Base-by-base conservation (phyloP, 2,113 vertebrate genomes). In the Larimichthys crocea region DNA sequence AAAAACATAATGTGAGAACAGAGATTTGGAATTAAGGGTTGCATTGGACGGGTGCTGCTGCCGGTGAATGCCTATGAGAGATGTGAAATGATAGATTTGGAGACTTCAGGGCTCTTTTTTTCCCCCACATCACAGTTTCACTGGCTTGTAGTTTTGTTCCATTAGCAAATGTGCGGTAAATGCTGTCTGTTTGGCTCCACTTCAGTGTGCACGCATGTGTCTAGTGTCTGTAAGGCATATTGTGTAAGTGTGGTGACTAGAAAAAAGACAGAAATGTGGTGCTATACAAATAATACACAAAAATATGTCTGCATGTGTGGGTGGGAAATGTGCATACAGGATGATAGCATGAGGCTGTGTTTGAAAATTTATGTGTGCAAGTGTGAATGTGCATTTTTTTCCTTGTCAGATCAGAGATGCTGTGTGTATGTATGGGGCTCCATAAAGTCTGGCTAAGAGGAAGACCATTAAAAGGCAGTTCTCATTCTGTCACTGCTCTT, bases 1-100 rank as follows among this genome's bases (percentile, higher is more conserved):
- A 53, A 89, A 89, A 57, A 72, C 62, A 84, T 67, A 88, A 83
- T 82, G 74, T 85, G 90, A 79, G 78, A 79, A 44, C 60, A 49
- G 46, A 86, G 67, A 87, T 89, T 87, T 82, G 69, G 86, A 83
- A 67, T 86, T 62, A 67, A 24, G 62, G 84, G 69, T 65, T 70
- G 35, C 76, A 52, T 52, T 52, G 73, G 76, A 67, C 0, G 3
- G 61, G 79, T 85, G 74, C 19, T 8, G 74, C 68, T 22, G 63
- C 44, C 61, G 52, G 52, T 57, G 70, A 72, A 78, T 19, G 35
- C 76, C 52, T 85, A 16, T 19, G 44, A 75, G 77, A 84, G 69
- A 81, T 76, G 35, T 87, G 61, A 79, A 70, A 83, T 70, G 84
- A 89, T 86, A 80, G 75, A 88, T 83, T 35, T 1, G n/a, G 6